Evolutionary conservation across 2,113 vertebrate genomes (phyloP), one percentile per base, ranked within the genome.

Genomic region (Pelobates fuscus): DNA sequence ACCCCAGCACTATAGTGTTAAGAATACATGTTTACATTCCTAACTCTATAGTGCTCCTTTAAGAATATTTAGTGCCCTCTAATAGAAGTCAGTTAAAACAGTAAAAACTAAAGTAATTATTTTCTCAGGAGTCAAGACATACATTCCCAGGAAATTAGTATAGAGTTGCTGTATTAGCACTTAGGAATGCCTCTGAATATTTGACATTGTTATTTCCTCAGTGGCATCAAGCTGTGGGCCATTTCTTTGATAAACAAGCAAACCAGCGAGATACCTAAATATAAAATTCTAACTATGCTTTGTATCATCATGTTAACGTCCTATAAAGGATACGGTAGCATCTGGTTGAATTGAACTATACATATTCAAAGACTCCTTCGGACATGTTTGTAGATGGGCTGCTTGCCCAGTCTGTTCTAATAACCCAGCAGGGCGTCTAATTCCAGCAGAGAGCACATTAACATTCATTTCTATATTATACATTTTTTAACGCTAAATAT

Each of bases 391-490:
- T 81, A 78, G 80, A 82, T 78, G 81, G 87, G 85, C 86, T 80
- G 62, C 25, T 73, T 78, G 85, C 86, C 88, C 86, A 84, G 82
- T 63, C 46, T 44, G 79, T 80, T 83, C 70, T 81, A 87, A 88
- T 81, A 85, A 88, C 83, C 85, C 81, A 76, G 82, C 82, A 86
- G 87, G 82, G 82, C 82, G 84, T 83, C 74, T 86, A 87, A 80
- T 81, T 87, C 78, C 52, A 74, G 27, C 78, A 80, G 81, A 65
- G 74, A 87, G 78, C 86, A 84, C 84, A 88, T 87, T 86, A 87
- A 86, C 84, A 84, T 87, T 84, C 85, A 86, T 81, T 84, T 86
- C 85, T 84, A 84, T 82, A 78, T 84, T 79, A 69, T 78, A 82
- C 81, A 84, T 88, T 89, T 86, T 88, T 89, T 88, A 86, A 79